phyloP scores from a whole-genome alignment of 2,113 vertebrate genomes.

The Perca fluviatilis region DNA sequence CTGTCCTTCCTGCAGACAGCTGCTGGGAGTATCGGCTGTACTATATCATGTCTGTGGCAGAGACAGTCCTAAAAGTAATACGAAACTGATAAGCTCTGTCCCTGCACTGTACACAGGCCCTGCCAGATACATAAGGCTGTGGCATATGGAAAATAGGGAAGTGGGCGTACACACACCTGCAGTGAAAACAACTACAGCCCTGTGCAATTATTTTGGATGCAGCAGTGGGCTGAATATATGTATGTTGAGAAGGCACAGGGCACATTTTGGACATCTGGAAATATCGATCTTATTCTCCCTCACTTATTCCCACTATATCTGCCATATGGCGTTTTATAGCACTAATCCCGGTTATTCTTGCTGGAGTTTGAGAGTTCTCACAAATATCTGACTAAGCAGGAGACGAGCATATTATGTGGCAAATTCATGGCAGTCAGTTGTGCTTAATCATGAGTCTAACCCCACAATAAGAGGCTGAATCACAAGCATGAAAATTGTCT shows the following conservation, averaged over 20 bases:
- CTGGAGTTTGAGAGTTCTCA: slow-evolving; percentile 25
- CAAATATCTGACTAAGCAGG: slow-evolving; percentile 35
- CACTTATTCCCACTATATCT: background rate
- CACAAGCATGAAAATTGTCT: slow-evolving; percentile 41
- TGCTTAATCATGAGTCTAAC: slow-evolving; percentile 48
- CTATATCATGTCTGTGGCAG: slow-evolving; percentile 44
- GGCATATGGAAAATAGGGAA: slow-evolving; percentile 54
- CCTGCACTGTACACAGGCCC: slow-evolving; percentile 35
- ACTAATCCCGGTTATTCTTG: slow-evolving; percentile 43
- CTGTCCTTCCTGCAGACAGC: slow-evolving; percentile 62
- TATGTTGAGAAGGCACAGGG: slow-evolving; percentile 42
- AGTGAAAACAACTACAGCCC: slow-evolving; percentile 41
- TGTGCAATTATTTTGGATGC: slow-evolving; percentile 29
- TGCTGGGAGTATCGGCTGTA: slow-evolving; percentile 66
- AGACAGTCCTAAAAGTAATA: slow-evolving; percentile 50
- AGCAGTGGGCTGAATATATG: slow-evolving; percentile 34
- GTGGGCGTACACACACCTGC: slow-evolving; percentile 48
- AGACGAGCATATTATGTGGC: slow-evolving; percentile 24
- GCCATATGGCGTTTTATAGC: slow-evolving; percentile 11
- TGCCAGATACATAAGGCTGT: slow-evolving; percentile 49
- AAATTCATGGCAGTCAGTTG: slow-evolving; percentile 50
- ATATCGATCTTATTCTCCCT: slow-evolving; percentile 7
- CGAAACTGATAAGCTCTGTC: slow-evolving; percentile 57
- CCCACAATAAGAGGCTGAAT: slow-evolving; percentile 41
- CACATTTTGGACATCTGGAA: slow-evolving; percentile 43